These are phyloP conservation scores for Battus philenor DNA, from an alignment of 1,140 invertebrate species.

Conservation along the genomic window DNA sequence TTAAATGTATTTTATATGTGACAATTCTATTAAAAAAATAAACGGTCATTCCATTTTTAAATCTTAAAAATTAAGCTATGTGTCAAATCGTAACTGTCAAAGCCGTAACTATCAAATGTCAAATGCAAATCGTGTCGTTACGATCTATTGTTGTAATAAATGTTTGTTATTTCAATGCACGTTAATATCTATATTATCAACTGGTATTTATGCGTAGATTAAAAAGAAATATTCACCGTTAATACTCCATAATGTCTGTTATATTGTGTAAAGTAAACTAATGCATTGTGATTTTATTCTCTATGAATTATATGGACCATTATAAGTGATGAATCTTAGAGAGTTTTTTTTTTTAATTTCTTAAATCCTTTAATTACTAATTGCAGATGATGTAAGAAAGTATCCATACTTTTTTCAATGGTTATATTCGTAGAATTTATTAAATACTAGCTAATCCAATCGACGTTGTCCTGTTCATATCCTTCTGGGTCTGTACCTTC, in stretches of 20 bases:
- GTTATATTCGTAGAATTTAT: too few species aligned
- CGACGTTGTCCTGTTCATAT: too few species aligned
- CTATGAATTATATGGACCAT: constrained; percentile 73
- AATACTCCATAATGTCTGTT: constrained; percentile 55
- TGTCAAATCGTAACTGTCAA: constrained; percentile 15
- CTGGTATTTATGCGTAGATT: constrained; percentile 21
- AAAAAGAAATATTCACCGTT: constrained; percentile 32
- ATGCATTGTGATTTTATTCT: constrained; percentile 70
- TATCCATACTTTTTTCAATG: too few species aligned
- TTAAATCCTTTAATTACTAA: too few species aligned
- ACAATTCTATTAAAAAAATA: neutral
- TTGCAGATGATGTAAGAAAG: too few species aligned
- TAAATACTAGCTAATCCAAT: too few species aligned
- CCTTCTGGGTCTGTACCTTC: too few species aligned
- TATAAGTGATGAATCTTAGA: constrained; percentile 47
- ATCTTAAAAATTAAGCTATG: too few species aligned
- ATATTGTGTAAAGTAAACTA: constrained; percentile 60
- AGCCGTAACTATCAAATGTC: too few species aligned
- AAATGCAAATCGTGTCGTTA: too few species aligned
- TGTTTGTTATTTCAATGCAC: constrained; percentile 21
- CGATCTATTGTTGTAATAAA: constrained; percentile 12
- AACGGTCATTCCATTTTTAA: constrained; percentile 21
- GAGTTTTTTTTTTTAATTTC: constrained; percentile 44
- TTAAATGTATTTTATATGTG: constrained; percentile 6
- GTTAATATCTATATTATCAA: constrained; percentile 21